phyloP scores from a whole-genome alignment of 1,140 invertebrate genomes.

The Lepidurus couesii region DNA sequence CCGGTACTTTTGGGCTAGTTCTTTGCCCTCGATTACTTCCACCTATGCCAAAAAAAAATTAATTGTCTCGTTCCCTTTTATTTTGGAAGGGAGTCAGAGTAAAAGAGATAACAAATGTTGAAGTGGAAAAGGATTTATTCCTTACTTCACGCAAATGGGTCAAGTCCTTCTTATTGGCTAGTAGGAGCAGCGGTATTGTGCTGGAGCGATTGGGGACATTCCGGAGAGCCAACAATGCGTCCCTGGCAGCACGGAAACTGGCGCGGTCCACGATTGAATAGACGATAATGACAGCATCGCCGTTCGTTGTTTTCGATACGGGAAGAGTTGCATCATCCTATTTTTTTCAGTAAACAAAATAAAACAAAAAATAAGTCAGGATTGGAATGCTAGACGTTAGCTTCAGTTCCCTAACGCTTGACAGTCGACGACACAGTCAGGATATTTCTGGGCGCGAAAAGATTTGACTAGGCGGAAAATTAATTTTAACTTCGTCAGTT shows the following conservation, averaged over 20 bases:
- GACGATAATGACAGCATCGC: conserved; percentile 68
- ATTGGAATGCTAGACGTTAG: neutral
- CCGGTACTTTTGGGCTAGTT: conserved; percentile 42
- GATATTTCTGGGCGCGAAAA: too few species aligned
- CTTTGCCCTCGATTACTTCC: conserved; percentile 54
- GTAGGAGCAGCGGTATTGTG: conserved; percentile 51
- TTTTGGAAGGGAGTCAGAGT: neutral
- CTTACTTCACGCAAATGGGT: conserved; percentile 65
- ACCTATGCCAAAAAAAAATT: conserved; percentile 50
- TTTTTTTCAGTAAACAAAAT: conserved; percentile 39
- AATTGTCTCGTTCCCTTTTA: too few species aligned
- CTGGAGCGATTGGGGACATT: conserved; percentile 25
- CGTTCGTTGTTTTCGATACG: conserved; percentile 61
- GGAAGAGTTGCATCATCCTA: conserved; percentile 49
- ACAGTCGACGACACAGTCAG: too few species aligned
- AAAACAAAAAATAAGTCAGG: neutral
- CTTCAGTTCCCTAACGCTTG: neutral
- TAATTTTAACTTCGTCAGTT: conserved; percentile 33
- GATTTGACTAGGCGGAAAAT: conserved; percentile 35
- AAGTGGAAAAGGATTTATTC: conserved; percentile 26
- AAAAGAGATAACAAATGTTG: neutral
- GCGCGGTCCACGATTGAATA: conserved; percentile 68
- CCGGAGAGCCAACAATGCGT: conserved; percentile 54
- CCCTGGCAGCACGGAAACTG: conserved; percentile 61
- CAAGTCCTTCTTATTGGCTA: conserved; percentile 70